Evolutionary conservation across 1,140 invertebrate genomes (phyloP).

Genomic region (Carcinoscorpius rotundicauda): DNA sequence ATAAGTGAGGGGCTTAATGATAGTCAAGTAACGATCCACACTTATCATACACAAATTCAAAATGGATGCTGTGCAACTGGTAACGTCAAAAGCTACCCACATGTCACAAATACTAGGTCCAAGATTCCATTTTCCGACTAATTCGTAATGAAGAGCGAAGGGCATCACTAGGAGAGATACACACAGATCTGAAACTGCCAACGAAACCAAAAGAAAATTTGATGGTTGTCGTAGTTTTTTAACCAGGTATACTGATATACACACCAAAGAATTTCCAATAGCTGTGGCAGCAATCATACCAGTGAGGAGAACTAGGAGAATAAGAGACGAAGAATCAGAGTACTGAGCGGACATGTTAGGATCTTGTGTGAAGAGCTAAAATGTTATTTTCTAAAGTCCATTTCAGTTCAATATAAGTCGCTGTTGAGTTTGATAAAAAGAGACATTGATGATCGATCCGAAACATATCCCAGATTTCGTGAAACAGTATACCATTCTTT

Average conservation of each 20-base stretch:
- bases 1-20: constrained; percentile 85
- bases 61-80: constrained; percentile 93
- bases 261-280: constrained; percentile 77
- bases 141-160: constrained; percentile 66
- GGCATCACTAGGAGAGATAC: constrained; percentile 58
- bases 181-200: constrained; percentile 64
- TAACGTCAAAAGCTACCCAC: constrained; percentile 75
- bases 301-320: constrained; percentile 50
- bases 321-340: background rate
- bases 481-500: no score
- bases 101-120: constrained; percentile 67
- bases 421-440: no score
- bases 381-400: no score
- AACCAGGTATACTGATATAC: constrained; percentile 72
- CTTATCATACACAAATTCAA: constrained; percentile 73
- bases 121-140: constrained; percentile 64
- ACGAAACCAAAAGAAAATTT: constrained; percentile 78
- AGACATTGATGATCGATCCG: no score
- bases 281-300: constrained; percentile 81
- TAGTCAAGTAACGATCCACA: constrained; percentile 79
- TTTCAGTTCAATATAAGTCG: no score
- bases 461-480: no score
- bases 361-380: background rate
- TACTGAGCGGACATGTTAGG: background rate
- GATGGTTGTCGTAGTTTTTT: constrained; percentile 49